A percentile compares a stretch with the other conserved stretches of the same genome.
These are phyloP conservation scores for Phoenicopterus ruber DNA, from an alignment of 2,113 vertebrate genomes.

Conservation along the genomic window DNA sequence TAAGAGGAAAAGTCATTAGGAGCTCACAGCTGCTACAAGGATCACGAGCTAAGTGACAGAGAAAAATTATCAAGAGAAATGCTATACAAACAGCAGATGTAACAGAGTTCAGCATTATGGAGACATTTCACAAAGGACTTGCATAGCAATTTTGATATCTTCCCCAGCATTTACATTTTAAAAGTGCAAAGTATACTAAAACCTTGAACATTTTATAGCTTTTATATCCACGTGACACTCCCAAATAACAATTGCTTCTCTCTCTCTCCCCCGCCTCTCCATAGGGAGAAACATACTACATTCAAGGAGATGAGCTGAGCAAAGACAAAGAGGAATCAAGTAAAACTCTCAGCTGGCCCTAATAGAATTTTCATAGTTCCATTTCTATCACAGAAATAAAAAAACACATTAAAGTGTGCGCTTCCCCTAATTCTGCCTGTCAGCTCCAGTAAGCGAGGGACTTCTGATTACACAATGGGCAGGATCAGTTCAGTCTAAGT, in stretches of 20 bases:
- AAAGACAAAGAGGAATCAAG: slow-evolving; percentile 27
- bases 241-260: neutral
- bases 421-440: slow-evolving; percentile 23
- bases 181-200: slow-evolving; percentile 46
- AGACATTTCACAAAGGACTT: slow-evolving; percentile 53
- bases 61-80: slow-evolving; percentile 67
- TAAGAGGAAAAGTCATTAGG: slow-evolving; percentile 73
- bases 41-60: slow-evolving; percentile 61
- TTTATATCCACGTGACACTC: neutral
- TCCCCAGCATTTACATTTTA: slow-evolving; percentile 52
- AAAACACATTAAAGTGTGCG: neutral
- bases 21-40: slow-evolving; percentile 66
- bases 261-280: neutral
- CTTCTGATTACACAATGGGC: neutral
- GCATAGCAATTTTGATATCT: slow-evolving; percentile 38
- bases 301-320: slow-evolving; percentile 18
- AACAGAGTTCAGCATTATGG: slow-evolving; percentile 39
- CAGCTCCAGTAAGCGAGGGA: slow-evolving; percentile 8
- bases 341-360: slow-evolving; percentile 32
- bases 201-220: slow-evolving; percentile 19
- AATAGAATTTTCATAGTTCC: slow-evolving; percentile 55
- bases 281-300: neutral
- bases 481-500: slow-evolving; percentile 1
- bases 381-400: slow-evolving; percentile 19
- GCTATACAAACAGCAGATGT: slow-evolving; percentile 70